Evolutionary conservation across 2,888 invertebrate species (phyloP).

Genomic region (Drosophila macrospina): DNA sequence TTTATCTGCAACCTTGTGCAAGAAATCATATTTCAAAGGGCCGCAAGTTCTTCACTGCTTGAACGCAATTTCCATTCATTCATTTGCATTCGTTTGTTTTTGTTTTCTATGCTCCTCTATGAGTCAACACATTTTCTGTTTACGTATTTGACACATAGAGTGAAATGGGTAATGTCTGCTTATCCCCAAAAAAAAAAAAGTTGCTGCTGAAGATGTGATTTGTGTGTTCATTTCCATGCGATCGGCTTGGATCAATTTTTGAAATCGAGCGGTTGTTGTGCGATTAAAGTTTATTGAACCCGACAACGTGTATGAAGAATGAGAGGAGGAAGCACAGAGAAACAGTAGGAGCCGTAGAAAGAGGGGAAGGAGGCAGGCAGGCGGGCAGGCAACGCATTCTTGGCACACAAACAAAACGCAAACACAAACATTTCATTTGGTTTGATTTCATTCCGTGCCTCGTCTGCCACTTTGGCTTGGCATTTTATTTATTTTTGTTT

Average conservation of each 20-base stretch:
- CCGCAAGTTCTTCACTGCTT: background rate
- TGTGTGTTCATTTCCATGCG: slow-evolving; percentile 53
- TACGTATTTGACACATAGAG: too few species aligned
- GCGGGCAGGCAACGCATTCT: slow-evolving; percentile 54
- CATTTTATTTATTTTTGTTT: slow-evolving; percentile 51
- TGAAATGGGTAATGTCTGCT: slow-evolving; percentile 5
- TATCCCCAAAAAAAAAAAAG: background rate
- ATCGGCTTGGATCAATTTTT: slow-evolving; percentile 53
- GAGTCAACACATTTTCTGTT: too few species aligned
- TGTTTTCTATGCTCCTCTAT: too few species aligned
- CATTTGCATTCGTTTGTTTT: too few species aligned
- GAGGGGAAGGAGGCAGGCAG: slow-evolving; percentile 3
- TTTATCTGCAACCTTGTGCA: slow-evolving; percentile 8
- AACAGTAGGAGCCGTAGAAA: background rate
- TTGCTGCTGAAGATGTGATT: slow-evolving; percentile 34
- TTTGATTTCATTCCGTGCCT: slow-evolving; percentile 32
- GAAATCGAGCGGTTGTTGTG: slow-evolving; percentile 62
- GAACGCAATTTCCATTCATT: background rate
- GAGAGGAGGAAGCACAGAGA: background rate
- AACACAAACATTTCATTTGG: slow-evolving; percentile 65
- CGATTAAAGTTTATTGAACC: slow-evolving; percentile 77
- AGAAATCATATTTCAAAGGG: slow-evolving; percentile 25
- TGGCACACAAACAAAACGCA: slow-evolving; percentile 59
- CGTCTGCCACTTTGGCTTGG: slow-evolving; percentile 2
- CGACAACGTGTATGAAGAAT: slow-evolving; percentile 22